Base-by-base conservation (phyloP, 2,113 vertebrate genomes). In the Ochotona curzoniae region DNA sequence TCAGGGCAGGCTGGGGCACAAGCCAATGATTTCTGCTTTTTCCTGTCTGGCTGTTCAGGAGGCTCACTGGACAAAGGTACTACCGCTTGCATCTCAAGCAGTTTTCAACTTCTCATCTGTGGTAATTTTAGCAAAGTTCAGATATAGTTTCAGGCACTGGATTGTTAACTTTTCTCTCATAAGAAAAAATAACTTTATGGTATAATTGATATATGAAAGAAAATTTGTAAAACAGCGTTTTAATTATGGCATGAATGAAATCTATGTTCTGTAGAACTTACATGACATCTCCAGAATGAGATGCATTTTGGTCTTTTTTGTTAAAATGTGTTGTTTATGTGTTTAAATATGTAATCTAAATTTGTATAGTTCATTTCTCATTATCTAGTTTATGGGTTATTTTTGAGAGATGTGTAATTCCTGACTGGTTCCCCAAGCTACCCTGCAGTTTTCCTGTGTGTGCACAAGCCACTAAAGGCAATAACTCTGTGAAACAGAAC, bases 11-110 rank as follows among this genome's bases (percentile, higher is more conserved):
- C 97, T 99, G 94, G 99, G 99, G 2, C 99, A 99, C 98, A 99
- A 99, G 96, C 99, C 99, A 97, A 99, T 99, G 96, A 98, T 99
- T 69, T 99, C 99, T 25, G 99, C 99, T 0, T 99, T 99, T 93
- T 99, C 99, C 90, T 99, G 99, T 94, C 94, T 99, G 97, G 99
- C 99, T 30, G 97, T 99, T 89, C 98, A 98, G 94, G 97, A 98
- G 54, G 9, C 95, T 60, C 98, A 99, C 64, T 99, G 99, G 99
- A 98, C 98, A 96, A 98, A 98, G 98, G 99, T 99, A 91, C 32
- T n/a, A 2, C 8, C 79, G 44, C 23, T 44, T 28, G 44, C 26
- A 76, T 26, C 25, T 91, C 30, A 70, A 21, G 82, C 38, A 70
- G 23, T 38, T 94, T 87, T 9, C 1, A 64, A 4, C 17, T 87